phyloP scores from a whole-genome alignment of 2,113 vertebrate species.

The Labrus mixtus region DNA sequence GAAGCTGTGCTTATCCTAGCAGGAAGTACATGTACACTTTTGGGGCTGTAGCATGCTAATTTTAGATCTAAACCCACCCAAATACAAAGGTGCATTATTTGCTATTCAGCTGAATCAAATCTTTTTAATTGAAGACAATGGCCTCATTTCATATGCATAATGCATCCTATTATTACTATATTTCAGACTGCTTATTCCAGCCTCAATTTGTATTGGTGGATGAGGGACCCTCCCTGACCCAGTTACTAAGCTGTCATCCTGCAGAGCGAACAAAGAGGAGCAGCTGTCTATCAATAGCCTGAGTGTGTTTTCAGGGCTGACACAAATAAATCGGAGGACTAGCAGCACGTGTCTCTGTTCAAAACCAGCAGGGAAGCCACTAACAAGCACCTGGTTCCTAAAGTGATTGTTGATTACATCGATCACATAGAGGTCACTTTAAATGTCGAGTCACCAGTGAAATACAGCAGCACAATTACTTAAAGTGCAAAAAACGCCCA shows the following conservation, averaged over 20 bases:
- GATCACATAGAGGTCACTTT: conserved; percentile 10
- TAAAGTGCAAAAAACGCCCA: background rate
- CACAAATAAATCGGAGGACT: background rate
- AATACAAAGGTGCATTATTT: conserved; percentile 4
- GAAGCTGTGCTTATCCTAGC: conserved; percentile 1
- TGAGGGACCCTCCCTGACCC: conserved; percentile 73
- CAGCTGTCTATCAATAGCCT: conserved; percentile 74
- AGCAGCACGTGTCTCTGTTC: conserved; percentile 20
- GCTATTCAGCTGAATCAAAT: background rate
- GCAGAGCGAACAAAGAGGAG: conserved; percentile 74
- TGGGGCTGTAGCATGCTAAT: background rate
- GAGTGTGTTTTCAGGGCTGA: conserved; percentile 40
- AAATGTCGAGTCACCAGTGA: conserved; percentile 25
- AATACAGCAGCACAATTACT: background rate
- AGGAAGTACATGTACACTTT: background rate
- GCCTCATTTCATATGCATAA: conserved; percentile 36
- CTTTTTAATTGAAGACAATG: background rate
- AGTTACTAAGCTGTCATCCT: conserved; percentile 75
- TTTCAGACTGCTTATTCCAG: conserved; percentile 33
- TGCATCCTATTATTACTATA: conserved; percentile 30
- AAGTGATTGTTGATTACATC: background rate
- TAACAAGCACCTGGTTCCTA: conserved; percentile 27
- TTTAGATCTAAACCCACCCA: conserved; percentile 10
- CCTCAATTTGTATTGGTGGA: conserved; percentile 30
- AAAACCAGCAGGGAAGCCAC: conserved; percentile 19